Evolutionary conservation across 2,113 vertebrate species (phyloP), one percentile per base, ranked within the genome.

Genomic region (Fulica atra): DNA sequence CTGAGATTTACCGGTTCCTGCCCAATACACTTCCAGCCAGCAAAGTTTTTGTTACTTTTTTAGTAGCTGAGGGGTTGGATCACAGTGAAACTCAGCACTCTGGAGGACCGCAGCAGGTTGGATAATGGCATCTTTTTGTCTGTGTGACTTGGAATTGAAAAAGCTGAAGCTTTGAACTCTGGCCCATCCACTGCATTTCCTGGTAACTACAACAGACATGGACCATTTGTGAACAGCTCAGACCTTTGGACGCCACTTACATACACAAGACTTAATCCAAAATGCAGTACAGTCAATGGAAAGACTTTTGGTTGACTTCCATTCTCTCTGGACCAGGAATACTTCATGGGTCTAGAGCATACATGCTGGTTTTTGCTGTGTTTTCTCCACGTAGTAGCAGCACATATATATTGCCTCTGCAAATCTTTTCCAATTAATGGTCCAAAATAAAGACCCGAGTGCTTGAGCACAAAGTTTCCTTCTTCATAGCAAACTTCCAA

Each of bases 281-380:
- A 88, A 96, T 68, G 51, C 65, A 68, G 76, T 66, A 44, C 36
- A 84, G 80, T 92, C 88, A 93, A 76, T 91, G 90, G 93, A 94
- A 97, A 96, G 72, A 93, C 85, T 97, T 86, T 69, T 95, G 83
- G 65, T 93, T 94, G 90, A 96, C 88, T 96, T 96, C 90, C 65
- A 88, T 72, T 71, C 57, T 93, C 53, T 53, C 73, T 84, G 82
- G 76, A 88, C 50, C 17, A 29, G 44, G 54, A 96, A 69, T 53
- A 61, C 40, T 86, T 88, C 72, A 76, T 25, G 74, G 40, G 38
- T 76, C 82, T 96, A 96, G 88, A 94, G 88, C 77, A 90, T 72
- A 71, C 44, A 81, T n/a, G 36, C 46, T 86, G 53, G 60, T 76
- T 96, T 92, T 93, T 81, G 35, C 64, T 89, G 60, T 38, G 80